Percentiles rank a stretch among this genome's conserved stretches.
phyloP scores from a whole-genome alignment of 2,888 invertebrate species.

The Phymatocera aterrima region DNA sequence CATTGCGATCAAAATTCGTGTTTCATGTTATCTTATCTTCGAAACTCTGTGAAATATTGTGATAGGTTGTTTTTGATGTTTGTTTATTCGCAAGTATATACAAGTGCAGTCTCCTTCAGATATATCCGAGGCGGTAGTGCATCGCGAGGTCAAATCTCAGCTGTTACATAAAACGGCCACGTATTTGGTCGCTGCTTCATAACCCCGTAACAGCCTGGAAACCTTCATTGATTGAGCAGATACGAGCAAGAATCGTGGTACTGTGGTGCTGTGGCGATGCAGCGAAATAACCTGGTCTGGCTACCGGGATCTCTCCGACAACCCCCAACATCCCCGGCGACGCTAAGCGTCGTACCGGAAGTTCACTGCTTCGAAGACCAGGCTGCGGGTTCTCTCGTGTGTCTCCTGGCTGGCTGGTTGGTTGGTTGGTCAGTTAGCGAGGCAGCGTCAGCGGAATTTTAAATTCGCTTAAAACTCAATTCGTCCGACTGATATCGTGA shows the following conservation, averaged over 20 bases:
- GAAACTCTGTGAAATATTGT: neutral
- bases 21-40: neutral
- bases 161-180: slow-evolving; percentile 60
- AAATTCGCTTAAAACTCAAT: slow-evolving; percentile 61
- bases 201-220: slow-evolving; percentile 63
- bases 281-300: slow-evolving; percentile 55
- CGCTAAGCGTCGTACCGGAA: slow-evolving; percentile 32
- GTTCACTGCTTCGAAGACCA: slow-evolving; percentile 32
- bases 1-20: neutral
- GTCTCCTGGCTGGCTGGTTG: slow-evolving; percentile 28
- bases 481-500: neutral
- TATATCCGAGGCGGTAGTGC: slow-evolving; percentile 4
- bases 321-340: slow-evolving; percentile 43
- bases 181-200: slow-evolving; percentile 61
- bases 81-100: slow-evolving; percentile 8
- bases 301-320: slow-evolving; percentile 47
- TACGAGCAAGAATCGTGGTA: slow-evolving; percentile 53
- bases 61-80: neutral
- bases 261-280: slow-evolving; percentile 48
- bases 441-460: slow-evolving; percentile 63
- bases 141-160: slow-evolving; percentile 35
- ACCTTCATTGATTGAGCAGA: slow-evolving; percentile 66
- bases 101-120: neutral
- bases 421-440: slow-evolving; percentile 48
- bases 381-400: slow-evolving; percentile 25